These are phyloP conservation scores for Agrochola lychnidis DNA, from an alignment of 2,888 invertebrate species.

Conservation along the genomic window DNA sequence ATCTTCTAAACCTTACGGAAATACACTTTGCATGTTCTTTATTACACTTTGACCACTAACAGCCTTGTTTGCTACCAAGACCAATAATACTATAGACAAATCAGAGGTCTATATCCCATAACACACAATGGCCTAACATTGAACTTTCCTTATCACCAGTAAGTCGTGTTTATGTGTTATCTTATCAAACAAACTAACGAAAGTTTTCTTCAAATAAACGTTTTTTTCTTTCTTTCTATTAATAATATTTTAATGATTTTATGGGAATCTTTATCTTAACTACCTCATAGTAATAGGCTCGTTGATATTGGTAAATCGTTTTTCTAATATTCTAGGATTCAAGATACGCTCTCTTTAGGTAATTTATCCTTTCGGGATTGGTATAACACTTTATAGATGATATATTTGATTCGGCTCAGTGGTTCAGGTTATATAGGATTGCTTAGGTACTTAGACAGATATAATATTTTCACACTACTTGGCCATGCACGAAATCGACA, in stretches of 20 bases:
- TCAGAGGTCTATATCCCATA: constrained; percentile 8
- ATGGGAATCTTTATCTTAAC: constrained; percentile 4
- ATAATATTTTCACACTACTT: constrained; percentile 22
- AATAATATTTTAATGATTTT: constrained; percentile 40
- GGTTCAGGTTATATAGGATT: constrained; percentile 33
- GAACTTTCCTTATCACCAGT: constrained; percentile 20
- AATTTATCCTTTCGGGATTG: constrained; percentile 34
- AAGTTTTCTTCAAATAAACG: constrained; percentile 5
- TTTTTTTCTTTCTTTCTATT: neutral
- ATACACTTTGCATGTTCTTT: neutral
- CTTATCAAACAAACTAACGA: constrained; percentile 9
- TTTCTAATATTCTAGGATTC: neutral
- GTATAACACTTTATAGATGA: constrained; percentile 40
- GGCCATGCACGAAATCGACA: too few species aligned
- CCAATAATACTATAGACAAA: constrained; percentile 8
- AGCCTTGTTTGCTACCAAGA: constrained; percentile 21
- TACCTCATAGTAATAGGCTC: neutral
- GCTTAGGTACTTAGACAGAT: constrained; percentile 1
- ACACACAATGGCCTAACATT: constrained; percentile 4
- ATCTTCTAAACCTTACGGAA: neutral
- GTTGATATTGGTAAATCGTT: constrained; percentile 2
- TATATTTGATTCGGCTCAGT: constrained; percentile 53
- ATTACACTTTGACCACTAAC: constrained; percentile 6
- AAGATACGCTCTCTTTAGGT: neutral
- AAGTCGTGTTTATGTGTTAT: constrained; percentile 17